phyloP scores from a whole-genome alignment of 2,888 invertebrate species.

The Timema podura region DNA sequence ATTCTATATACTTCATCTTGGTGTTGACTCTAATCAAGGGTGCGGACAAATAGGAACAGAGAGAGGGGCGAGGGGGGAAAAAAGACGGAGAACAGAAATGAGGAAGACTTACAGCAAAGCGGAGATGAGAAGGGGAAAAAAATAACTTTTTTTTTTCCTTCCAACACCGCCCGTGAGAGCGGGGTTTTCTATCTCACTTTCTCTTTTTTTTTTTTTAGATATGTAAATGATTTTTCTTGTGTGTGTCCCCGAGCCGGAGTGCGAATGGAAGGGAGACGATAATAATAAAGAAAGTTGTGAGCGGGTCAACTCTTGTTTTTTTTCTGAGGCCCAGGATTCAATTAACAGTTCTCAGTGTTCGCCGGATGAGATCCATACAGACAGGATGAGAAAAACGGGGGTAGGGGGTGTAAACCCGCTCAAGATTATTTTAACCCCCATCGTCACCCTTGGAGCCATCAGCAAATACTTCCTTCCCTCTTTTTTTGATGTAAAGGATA shows the following conservation, averaged over 20 bases:
- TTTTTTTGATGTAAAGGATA: no score
- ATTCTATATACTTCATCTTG: conserved; percentile 30
- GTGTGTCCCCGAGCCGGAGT: neutral
- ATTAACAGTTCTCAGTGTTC: conserved; percentile 10
- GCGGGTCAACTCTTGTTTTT: conserved; percentile 13
- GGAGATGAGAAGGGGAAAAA: conserved; percentile 3
- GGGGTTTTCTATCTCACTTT: neutral
- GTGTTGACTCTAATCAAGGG: conserved; percentile 32
- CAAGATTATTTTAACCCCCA: no score
- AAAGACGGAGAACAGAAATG: conserved; percentile 15
- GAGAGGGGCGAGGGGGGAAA: conserved; percentile 1
- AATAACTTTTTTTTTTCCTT: neutral
- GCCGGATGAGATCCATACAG: neutral
- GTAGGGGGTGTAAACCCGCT: conserved; percentile 15
- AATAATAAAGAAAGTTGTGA: conserved; percentile 10
- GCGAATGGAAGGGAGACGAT: neutral
- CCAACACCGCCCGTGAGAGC: neutral
- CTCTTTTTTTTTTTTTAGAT: conserved; percentile 6
- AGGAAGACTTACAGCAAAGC: conserved; percentile 11
- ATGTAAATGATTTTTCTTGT: conserved; percentile 15
- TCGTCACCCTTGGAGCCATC: no score
- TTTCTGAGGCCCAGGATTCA: conserved; percentile 9
- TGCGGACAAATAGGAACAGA: conserved; percentile 25
- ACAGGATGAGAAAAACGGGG: conserved; percentile 13
- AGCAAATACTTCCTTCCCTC: no score